Base-by-base conservation (phyloP, 2,113 vertebrate genomes). In the Daboia siamensis region DNA sequence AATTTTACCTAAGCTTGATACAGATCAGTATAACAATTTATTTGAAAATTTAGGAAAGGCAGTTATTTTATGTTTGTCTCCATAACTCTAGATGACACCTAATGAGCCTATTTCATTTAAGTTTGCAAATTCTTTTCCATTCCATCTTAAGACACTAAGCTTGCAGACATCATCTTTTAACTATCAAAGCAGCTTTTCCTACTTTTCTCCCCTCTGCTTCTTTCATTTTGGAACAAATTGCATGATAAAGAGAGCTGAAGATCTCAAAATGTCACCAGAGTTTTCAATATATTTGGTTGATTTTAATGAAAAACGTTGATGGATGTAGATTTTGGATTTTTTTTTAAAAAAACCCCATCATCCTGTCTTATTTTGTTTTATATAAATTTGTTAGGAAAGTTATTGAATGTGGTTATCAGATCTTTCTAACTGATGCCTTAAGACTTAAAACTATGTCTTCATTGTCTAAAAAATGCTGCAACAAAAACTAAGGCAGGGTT, bases 391-490 rank as follows among this genome's bases (percentile, higher is more conserved):
- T 87, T 59, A 48, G 29, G 55, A 29, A 80, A 57, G 11, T 91
- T 64, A 21, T 48, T 86, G 8, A 51, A 86, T 86, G 4, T 92
- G 33, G 17, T 89, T 9, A 54, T 51, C 64, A 29, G 48, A 51
- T 94, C 5, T 94, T 90, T 95, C 91, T 94, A 39, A 88, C 89
- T 90, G 0, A 44, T 74, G 92, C 91, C 57, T 86, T 57, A 69
- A 48, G 90, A 44, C 94, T 39, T 26, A 94, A 74, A 93, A 88
- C 56, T 90, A 86, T 24, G 90, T 54, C 44, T 89, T 33, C 84
- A 80, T 88, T 96, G 92, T 93, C 64, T 93, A 95, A 92, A 44
- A 54, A 39, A 12, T 1, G 20, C 0, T 0, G 85, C 93, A 93
- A 74, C 89, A 46, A 54, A 92, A 95, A 92, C 51, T 80, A 3